A percentile compares a stretch with the other conserved stretches of the same genome.
phyloP scores from a whole-genome alignment of 2,113 vertebrate genomes.

The Sinosuthora webbiana region DNA sequence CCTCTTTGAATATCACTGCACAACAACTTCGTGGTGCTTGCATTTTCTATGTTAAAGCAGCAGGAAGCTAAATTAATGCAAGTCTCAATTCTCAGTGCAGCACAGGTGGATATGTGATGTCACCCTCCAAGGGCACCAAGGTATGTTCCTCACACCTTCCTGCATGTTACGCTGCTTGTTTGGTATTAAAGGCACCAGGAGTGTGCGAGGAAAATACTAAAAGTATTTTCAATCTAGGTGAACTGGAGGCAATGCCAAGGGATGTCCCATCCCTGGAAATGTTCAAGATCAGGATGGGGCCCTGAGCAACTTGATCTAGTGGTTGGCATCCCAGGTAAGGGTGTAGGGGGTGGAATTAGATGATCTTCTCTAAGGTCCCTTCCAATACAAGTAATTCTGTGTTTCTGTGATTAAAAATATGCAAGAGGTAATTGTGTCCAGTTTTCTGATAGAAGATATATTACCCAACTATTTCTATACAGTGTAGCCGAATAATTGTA shows the following conservation, averaged over 20 bases:
- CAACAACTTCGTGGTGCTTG: not conserved
- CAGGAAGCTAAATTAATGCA: not conserved
- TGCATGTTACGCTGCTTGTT: not conserved
- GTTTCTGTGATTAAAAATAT: not conserved
- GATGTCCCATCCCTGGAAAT: not conserved
- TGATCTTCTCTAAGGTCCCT: not conserved
- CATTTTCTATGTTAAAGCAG: not conserved
- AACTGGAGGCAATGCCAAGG: not conserved
- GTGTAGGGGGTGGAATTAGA: not conserved
- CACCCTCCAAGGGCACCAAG: not conserved
- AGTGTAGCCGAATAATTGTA: not conserved
- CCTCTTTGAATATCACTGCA: not conserved
- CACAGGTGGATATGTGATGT: accelerated
- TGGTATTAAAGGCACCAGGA: not conserved
- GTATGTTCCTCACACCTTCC: not conserved
- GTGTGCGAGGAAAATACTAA: not conserved
- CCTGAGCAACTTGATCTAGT: not conserved
- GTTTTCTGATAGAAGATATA: not conserved
- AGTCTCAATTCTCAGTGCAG: not conserved
- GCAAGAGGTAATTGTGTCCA: not conserved
- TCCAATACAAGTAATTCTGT: not conserved
- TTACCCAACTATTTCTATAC: not conserved
- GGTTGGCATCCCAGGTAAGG: not conserved
- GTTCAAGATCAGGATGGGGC: not conserved
- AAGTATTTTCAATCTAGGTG: not conserved